Base-by-base conservation (phyloP, 2,113 vertebrate species). In the Hippocampus zosterae region DNA sequence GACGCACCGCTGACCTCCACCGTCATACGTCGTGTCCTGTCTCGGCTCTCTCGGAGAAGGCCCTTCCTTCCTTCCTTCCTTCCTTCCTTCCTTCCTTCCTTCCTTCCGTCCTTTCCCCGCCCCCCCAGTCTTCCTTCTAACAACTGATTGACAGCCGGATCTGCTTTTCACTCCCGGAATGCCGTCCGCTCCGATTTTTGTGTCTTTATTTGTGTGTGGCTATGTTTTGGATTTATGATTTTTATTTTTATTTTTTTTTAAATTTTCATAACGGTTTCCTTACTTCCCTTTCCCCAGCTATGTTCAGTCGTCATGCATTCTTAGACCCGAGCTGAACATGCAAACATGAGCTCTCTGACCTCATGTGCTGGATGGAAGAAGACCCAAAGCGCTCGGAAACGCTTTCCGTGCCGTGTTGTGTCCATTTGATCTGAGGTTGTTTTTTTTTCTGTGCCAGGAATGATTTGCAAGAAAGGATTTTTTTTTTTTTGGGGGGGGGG, bases 1-100 rank as follows among this genome's bases (percentile, higher is more conserved):
- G 89, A 84, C 59, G 88, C 91, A 82, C 85, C 74, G 87, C 83
- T 91, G 84, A 91, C 91, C 89, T 94, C 92, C 89, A 89, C 92
- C 88, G 87, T 92, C 70, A 60, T 86, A 85, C 89, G 88, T 82
- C 88, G 73, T 75, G 65, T 71, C 85, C 82, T 88, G 77, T 83
- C 79, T 72, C 73, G 70, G 82, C 80, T 76, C 83, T 41, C 42
- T 73, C 48, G 52, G 79, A 79, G 71, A 74, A 82, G 81, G 74
- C 84, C 87, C 85, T 79, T 59, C 73, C 68, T 81, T 71, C 75
- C 33, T 37, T 37, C 2, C 33, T 33, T 33, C 0, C 33, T 33
- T 33, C 0, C 33, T 33, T 33, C 33, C 6, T 33, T 37, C 33
- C 6, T 37, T 37, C 33, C 1, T 33, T 37, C 29, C 5, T 37